phyloP scores from a whole-genome alignment of 2,113 vertebrate species.

The Salvelinus fontinalis region DNA sequence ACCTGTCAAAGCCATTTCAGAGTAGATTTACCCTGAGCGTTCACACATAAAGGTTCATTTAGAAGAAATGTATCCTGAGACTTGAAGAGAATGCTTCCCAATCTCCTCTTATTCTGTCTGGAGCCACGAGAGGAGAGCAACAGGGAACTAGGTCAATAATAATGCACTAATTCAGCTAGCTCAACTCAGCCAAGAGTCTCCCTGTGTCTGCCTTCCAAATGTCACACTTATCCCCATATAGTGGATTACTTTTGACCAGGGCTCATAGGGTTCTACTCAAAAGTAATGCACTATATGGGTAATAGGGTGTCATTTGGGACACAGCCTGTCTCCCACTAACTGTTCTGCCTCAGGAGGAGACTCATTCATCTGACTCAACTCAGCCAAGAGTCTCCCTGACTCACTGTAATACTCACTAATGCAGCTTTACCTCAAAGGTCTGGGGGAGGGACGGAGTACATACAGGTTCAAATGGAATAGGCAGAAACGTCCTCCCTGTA shows the following conservation, averaged over 20 bases:
- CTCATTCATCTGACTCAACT: conserved; percentile 49
- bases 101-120: conserved; percentile 27
- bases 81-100: conserved; percentile 16
- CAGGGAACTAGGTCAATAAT: conserved; percentile 46
- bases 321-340: too few relatives aligned
- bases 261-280: too few relatives aligned
- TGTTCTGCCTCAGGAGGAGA: background rate
- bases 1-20: too few relatives aligned
- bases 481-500: too few relatives aligned
- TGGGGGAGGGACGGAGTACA: too few relatives aligned
- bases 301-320: too few relatives aligned
- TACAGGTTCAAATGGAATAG: too few relatives aligned
- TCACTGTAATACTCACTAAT: background rate
- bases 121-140: conserved; percentile 36
- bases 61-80: conserved; percentile 40
- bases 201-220: background rate
- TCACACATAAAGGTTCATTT: conserved; percentile 45
- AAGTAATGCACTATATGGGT: too few relatives aligned
- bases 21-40: background rate
- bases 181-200: conserved; percentile 12
- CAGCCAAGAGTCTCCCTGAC: background rate
- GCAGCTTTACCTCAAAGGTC: background rate
- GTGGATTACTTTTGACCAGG: too few relatives aligned
- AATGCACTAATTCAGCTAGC: conserved; percentile 54
- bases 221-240: too few relatives aligned